Evolutionary conservation across 2,888 invertebrate species (phyloP), one percentile per base, ranked within the genome.

Genomic region (Baronia brevicornis): DNA sequence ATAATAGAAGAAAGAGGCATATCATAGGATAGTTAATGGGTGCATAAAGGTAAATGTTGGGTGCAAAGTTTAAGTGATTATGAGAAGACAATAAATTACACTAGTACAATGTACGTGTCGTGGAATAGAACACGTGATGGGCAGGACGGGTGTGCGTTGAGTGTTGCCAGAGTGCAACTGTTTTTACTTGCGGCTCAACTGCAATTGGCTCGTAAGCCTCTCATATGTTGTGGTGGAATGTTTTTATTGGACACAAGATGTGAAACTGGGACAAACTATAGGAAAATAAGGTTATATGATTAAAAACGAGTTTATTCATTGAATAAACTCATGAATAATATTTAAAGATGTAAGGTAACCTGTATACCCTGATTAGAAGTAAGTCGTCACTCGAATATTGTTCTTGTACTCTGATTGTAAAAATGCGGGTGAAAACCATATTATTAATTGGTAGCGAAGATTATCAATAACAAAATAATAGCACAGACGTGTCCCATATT

Each of bases 91-190:
- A n/a, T n/a, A 20, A 8, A 28, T 36, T 23, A 36, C 12, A 19
- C 27, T 31, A 42, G 26, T 24, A 35, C 25, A 32, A 38, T 36
- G 38, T 43, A 39, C 44, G 71, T 71, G 78, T 80, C 80, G 82
- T 82, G 68, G 80, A 82, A 82, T 80, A 82, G 82, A 80, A 82
- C 82, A 80, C 75, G 73, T 73, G 69, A 50, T 60, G 66, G 68
- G 68, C 61, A 72, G 79, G 79, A 80, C 78, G 79, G 79, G 79
- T 75, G 75, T 78, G 75, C 75, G 74, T 77, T 74, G 56, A 59
- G 61, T 67, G 38, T 58, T 54, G 54, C 49, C 40, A 44, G 54
- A 46, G 55, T 51, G 38, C 44, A 46, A 39, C 33, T 42, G 23
- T 23, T 27, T 10, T 19, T 22, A 9, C 30, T 36, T 9, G 11